Evolutionary conservation across 2,888 invertebrate genomes (phyloP), one percentile per base, ranked within the genome.

Genomic region (Eumacrocentrus americanus): DNA sequence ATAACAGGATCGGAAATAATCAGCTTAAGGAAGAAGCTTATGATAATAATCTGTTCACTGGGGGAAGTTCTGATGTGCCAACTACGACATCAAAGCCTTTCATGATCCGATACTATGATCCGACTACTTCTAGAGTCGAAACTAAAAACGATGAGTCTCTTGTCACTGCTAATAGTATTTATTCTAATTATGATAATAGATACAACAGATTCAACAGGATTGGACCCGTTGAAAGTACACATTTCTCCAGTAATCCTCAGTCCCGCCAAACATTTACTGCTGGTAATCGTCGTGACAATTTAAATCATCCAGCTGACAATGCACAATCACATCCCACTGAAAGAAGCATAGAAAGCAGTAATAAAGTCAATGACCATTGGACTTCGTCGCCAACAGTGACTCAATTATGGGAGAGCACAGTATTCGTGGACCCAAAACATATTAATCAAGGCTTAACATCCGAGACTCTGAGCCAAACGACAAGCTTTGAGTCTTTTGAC

Each of bases 351-450:
- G 48, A 70, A 78, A 44, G 80, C 77, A 12, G 67, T 65, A 23
- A 74, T 76, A 68, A 81, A 76, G 47, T 81, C 73, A 61, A 80
- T 61, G 76, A 81, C 63, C 83, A 83, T 2, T 84, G 84, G 84
- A 79, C 82, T 0, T 79, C 81, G 0, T 82, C 83, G 2, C 82
- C 84, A 78, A 83, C 70, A 1, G 88, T 81, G 69, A 86, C 83
- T 46, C 84, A 81, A 81, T 82, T 87, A 47, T 89, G 88, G 89
- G 86, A 87, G 56, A 88, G 88, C 48, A 88, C 91, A 0, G 86
- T 88, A 7, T 86, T 85, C 64, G 81, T 91, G 5, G 89, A 91
- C 76, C 91, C 92, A 0, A 83, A 88, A 25, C 87, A 87, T 20
- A 85, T 91, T 12, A 92, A 92, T 72, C 88, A 90, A 60, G 88